phyloP scores from a whole-genome alignment of 2,113 vertebrate species.

The Casuarius casuarius region DNA sequence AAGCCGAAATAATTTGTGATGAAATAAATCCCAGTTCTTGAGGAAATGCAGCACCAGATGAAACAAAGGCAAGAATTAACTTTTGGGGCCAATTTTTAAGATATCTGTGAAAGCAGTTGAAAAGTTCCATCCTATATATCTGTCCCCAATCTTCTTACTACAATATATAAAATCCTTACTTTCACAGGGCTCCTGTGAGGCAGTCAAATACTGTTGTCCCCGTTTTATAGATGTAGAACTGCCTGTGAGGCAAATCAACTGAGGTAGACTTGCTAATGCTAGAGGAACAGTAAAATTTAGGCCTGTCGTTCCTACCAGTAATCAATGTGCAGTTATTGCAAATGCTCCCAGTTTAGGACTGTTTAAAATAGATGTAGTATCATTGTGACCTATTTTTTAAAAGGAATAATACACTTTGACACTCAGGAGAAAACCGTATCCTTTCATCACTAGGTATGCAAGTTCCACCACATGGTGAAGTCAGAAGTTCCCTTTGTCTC shows the following conservation, averaged over 20 bases:
- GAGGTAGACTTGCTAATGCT: neutral
- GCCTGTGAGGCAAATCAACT: neutral
- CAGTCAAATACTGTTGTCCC: neutral
- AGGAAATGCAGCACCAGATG: neutral
- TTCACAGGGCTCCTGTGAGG: neutral
- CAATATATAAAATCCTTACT: neutral
- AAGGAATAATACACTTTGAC: neutral
- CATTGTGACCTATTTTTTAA: accelerated
- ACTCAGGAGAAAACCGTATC: neutral
- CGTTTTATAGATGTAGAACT: neutral
- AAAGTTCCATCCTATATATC: neutral
- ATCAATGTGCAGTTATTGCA: neutral
- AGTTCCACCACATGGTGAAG: neutral
- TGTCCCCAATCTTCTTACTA: neutral
- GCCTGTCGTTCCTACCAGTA: neutral
- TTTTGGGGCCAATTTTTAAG: neutral
- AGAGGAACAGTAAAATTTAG: neutral
- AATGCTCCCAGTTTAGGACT: neutral
- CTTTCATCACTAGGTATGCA: neutral
- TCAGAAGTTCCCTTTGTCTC: neutral
- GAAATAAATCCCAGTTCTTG: neutral
- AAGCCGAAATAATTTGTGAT: neutral
- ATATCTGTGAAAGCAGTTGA: neutral
- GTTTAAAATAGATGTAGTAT: neutral
- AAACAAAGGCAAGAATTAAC: neutral